Evolutionary conservation across 2,113 vertebrate genomes (phyloP), one percentile per base, ranked within the genome.

Genomic region (Centropus unirufus): DNA sequence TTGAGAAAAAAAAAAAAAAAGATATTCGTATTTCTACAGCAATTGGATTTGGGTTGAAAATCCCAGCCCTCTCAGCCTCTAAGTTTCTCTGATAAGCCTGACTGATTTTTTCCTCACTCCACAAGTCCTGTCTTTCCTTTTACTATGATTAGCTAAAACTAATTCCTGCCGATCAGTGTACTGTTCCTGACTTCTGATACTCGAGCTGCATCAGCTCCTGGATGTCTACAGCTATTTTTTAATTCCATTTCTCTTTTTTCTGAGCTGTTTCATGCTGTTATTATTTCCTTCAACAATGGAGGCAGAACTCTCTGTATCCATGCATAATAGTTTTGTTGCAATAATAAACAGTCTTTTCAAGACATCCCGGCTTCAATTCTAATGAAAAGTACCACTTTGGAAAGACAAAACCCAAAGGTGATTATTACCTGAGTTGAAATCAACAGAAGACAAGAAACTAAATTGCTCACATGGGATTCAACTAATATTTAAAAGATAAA

Each of bases 341-440:
- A 82, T 85, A 89, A 91, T 55, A 79, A 92, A 67, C 30, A 69
- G 24, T 40, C 59, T 80, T 75, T 83, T 54, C 30, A 76, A 92
- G 57, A 75, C n/a, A 73, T 44, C 39, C 29, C 62, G 80, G 39
- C 40, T 91, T 84, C 51, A 58, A 58, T 58, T 93, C 91, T 70
- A 17, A 80, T 57, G 51, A 74, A 80, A 94, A 93, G 32, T 15
- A 87, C 39, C 8, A 79, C 59, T 89, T 69, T 23, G 8, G 59
- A 91, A 88, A 75, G 66, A 79, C 44, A 90, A 88, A 77, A 74
- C 42, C 42, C 42, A 47, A 64, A 67, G 49, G 21, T 78, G 47
- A 70, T 75, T 72, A 90, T 83, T 81, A 88, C 14, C 85, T 46
- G 59, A 51, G 51, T 78, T 81, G 62, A 76, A 95, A 93, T 62